A percentile compares a stretch with the other conserved stretches of the same genome.
phyloP scores from a whole-genome alignment of 1,140 invertebrate genomes.

The Meloidogyne hapla region DNA sequence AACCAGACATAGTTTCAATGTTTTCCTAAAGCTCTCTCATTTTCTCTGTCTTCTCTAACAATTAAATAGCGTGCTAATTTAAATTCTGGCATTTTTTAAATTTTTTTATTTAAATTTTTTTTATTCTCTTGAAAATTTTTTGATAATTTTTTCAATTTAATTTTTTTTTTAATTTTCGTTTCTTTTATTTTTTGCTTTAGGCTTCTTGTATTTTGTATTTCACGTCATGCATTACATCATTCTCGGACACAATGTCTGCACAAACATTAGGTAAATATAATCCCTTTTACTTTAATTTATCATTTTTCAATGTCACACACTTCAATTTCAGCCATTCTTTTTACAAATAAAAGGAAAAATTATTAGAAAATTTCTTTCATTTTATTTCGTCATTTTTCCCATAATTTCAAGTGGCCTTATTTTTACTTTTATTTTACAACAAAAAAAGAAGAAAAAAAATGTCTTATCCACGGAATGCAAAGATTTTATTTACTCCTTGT shows the following conservation, averaged over 20 bases:
- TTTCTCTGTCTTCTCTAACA: too few relatives aligned
- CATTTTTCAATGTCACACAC: neutral
- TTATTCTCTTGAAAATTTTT: too few relatives aligned
- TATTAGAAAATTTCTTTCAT: neutral
- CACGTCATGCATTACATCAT: neutral
- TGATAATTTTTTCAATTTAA: neutral
- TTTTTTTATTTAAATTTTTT: too few relatives aligned
- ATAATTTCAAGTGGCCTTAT: neutral
- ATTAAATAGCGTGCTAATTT: too few relatives aligned
- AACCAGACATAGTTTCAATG: too few relatives aligned
- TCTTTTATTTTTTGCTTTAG: neutral
- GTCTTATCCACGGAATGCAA: neutral
- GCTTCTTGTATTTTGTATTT: neutral
- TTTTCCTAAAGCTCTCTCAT: too few relatives aligned
- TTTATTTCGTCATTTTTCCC: neutral
- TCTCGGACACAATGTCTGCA: neutral
- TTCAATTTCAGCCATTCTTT: neutral
- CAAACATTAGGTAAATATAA: neutral
- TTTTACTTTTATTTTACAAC: neutral
- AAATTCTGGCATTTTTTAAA: too few relatives aligned
- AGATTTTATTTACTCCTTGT: neutral
- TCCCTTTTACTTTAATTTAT: constrained; percentile 6
- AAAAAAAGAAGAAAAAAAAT: neutral
- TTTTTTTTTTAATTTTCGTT: neutral
- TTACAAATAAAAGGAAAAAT: neutral